Evolutionary conservation across 1,140 invertebrate species (phyloP).

Genomic region (Eciton burchellii): DNA sequence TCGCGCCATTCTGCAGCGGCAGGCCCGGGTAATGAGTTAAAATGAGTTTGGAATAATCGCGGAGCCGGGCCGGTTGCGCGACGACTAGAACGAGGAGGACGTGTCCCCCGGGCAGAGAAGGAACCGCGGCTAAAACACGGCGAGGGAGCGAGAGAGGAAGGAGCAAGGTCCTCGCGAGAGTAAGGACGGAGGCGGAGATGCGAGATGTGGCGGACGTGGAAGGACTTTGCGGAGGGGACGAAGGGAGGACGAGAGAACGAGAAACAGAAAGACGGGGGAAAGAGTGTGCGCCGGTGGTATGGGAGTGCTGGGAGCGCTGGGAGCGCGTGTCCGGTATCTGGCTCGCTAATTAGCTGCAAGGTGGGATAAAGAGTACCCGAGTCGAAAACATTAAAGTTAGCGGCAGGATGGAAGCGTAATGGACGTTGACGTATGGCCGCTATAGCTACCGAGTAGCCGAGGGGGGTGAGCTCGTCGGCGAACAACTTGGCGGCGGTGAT

Average conservation of each 20-base stretch:
- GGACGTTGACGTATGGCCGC: conserved; percentile 78
- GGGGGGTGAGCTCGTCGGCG: conserved; percentile 63
- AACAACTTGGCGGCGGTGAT: conserved; percentile 60
- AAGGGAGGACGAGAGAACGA: neutral
- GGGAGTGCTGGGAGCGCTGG: conserved; percentile 40
- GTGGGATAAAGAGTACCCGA: conserved; percentile 79
- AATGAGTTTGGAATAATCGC: conserved; percentile 82
- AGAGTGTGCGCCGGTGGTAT: conserved; percentile 43
- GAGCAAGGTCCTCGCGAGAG: conserved; percentile 58
- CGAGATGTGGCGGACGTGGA: conserved; percentile 45
- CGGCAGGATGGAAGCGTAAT: conserved; percentile 73
- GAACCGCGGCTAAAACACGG: conserved; percentile 52
- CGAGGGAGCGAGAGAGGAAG: conserved; percentile 53
- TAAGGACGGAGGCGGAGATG: conserved; percentile 61
- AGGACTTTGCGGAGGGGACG: conserved; percentile 69
- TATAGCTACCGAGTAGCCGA: conserved; percentile 70
- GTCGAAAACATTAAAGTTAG: conserved; percentile 79
- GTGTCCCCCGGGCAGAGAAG: conserved; percentile 62
- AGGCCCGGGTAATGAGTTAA: conserved; percentile 78
- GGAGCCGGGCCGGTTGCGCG: conserved; percentile 68
- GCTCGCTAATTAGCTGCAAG: conserved; percentile 81
- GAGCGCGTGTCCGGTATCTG: conserved; percentile 77
- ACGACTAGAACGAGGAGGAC: conserved; percentile 62
- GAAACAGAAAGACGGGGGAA: neutral
- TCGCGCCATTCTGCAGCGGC: conserved; percentile 68